Evolutionary conservation across 2,113 vertebrate genomes (phyloP), one percentile per base, ranked within the genome.

Genomic region (Ranitomeya variabilis): DNA sequence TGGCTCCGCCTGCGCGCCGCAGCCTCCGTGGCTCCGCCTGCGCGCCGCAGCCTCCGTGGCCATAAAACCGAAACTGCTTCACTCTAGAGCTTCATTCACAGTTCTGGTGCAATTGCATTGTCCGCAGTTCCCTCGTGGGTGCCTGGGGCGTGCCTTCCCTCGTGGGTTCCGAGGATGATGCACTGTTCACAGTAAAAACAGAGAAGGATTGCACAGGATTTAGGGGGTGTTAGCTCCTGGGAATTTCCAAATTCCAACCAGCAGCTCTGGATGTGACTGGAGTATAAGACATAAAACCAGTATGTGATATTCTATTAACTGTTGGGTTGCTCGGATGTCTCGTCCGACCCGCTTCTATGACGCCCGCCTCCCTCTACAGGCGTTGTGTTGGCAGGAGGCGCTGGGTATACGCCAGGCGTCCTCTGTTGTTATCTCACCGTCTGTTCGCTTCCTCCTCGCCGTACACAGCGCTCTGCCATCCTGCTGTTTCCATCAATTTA

Each of bases 371-470:
- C n/a, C 64, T 9, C 37, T 77, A 10, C 59, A 23, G 55, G 10
- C 21, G 16, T 15, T 57, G 54, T 54, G 76, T 74, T 88, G 67
- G 77, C 86, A 80, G 62, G n/a, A 3, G 21, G n/a, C 11, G 12
- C 13, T 21, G 31, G 78, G 60, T 86, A 21, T 69, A 67, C 10
- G 9, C 60, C 23, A 18, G 55, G 2, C 60, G 23, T 26, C 15
- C 31, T 69, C 81, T 87, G 79, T 83, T 88, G 62, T 76, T 21
- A 19, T n/a, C 12, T 57, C 16, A 66, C 26, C 69, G 80, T 77
- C 80, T 88, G 80, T 76, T 88, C 14, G 21, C 4, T 59, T 54
- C n/a, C 66, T 21, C 51, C 2, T 51, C 6, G 66, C 86, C 16
- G 23, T 21, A n/a, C 31, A 18, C 76, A 62, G 18, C 1, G 31